Base-by-base conservation (phyloP, 2,888 invertebrate species). In the Microplitis manilae region DNA sequence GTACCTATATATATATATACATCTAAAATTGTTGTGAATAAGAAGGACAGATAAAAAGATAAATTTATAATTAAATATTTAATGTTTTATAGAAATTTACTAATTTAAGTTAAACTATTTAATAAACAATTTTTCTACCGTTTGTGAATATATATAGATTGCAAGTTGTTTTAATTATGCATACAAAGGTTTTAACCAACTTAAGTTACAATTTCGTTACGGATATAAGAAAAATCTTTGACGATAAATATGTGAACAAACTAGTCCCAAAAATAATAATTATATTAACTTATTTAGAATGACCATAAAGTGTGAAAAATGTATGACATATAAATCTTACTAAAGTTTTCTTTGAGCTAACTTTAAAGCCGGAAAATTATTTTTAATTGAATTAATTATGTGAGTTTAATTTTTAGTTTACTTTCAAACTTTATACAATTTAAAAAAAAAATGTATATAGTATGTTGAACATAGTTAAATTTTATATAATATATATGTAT, bases 351-450 rank as follows among this genome's bases (percentile, higher is more conserved):
- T 50, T 50, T 50, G 64, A 64, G 15, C n/a, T 20, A 64, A 64
- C 20, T 64, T 64, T 20, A 5, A 9, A 64, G 15, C n/a, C 30
- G 4, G 30, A 20, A 15, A 64, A 64, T 15, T 20, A 64, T 64
- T 64, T 15, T 20, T 64, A 64, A 20, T 64, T 64, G 17, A 67
- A 67, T 67, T 67, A 67, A 67, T 67, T 50, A 50, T 9, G 50
- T 50, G 4, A 5, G 50, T 50, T 50, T 50, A 50, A 50, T 50
- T 50, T 50, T 50, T 50, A 50, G 50, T 50, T 13, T 50, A 50
- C 50, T 50, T 50, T 50, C 50, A 50, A 50, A 50, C 9, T 50
- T 50, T 50, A 50, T 50, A 13, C 13, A 50, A 50, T 50, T 50
- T 50, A 13, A 50, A 50, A 8, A 50, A 50, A 50, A 50, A 13